Base-by-base conservation (phyloP, 1,140 invertebrate genomes). In the Asbolus verrucosus region DNA sequence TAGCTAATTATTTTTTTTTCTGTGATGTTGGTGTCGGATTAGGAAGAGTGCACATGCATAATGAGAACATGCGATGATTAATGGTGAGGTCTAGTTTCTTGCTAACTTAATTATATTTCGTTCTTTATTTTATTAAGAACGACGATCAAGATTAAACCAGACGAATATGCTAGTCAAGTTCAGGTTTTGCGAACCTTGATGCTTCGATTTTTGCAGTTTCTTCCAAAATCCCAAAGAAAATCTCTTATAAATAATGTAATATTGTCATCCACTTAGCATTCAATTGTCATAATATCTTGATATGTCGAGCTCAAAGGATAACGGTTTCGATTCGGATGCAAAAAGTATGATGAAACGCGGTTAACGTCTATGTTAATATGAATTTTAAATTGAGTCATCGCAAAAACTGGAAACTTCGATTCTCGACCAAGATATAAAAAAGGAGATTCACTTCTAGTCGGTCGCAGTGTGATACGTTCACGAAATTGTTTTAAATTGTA, bases 261-360 rank as follows among this genome's bases (percentile, higher is more conserved):
- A 18, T 63, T 63, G 61, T 13, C 61, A 63, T 36, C 21, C 41
- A 41, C 19, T 63, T 63, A 41, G 61, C 61, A 63, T 63, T 63
- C 61, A 63, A 41, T 63, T 63, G 61, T 63, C 61, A 63, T 63
- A 63, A 63, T 63, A 63, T 63, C 61, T 63, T 63, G 61, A 63
- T 63, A 63, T 63, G 61, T 33, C 24, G 33, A 63, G 61, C 33
- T 27, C 39, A 41, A 41, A 63, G 61, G 46, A 54, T 63, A 62
- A 31, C 36, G 60, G 36, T 62, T 62, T 54, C 21, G 14, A 54
- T 11, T 62, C 59, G 33, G 30, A 38, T 24, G 6, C 19, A 41
- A 63, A 63, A 63, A 63, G 41, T 63, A 63, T 63, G 61, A 63
- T 63, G 61, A 63, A 63, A 63, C 41, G 41, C 61, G 61, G 61